Evolutionary conservation across 2,113 vertebrate genomes (phyloP).

Genomic region (Cottus gobio): DNA sequence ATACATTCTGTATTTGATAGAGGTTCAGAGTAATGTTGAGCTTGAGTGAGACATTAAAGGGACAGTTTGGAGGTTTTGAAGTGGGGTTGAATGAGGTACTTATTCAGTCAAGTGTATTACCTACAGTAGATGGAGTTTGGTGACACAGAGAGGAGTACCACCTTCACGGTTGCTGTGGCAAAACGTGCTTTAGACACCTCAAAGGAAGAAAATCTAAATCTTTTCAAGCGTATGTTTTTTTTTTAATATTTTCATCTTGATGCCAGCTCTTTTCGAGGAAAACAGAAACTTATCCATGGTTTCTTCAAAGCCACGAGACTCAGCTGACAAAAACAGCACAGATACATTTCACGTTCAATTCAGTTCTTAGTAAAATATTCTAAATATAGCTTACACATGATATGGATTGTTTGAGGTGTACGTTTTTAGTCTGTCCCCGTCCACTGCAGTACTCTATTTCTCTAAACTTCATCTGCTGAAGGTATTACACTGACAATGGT

Average conservation of each 20-base stretch:
- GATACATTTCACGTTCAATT: not conserved
- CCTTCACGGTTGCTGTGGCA: too few species aligned
- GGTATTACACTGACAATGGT: not conserved
- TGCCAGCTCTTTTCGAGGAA: not conserved
- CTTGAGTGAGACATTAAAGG: not conserved
- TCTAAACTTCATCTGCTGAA: too few species aligned
- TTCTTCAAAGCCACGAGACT: not conserved
- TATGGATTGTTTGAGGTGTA: too few species aligned
- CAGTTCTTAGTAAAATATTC: not conserved
- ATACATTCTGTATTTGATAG: not conserved
- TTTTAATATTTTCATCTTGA: not conserved
- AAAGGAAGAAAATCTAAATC: too few species aligned
- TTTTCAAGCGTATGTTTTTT: not conserved
- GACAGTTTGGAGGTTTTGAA: not conserved
- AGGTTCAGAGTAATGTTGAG: not conserved
- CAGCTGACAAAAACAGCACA: not conserved
- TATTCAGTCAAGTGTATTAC: not conserved
- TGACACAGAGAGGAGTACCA: not conserved
- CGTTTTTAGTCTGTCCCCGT: too few species aligned
- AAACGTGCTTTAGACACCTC: too few species aligned
- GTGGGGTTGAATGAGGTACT: not conserved
- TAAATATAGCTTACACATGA: not conserved
- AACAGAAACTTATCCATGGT: not conserved
- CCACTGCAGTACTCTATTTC: not conserved
- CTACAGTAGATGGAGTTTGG: not conserved